Evolutionary conservation across 2,888 invertebrate genomes (phyloP), one percentile per base, ranked within the genome.

Genomic region (Catocala sponsa): DNA sequence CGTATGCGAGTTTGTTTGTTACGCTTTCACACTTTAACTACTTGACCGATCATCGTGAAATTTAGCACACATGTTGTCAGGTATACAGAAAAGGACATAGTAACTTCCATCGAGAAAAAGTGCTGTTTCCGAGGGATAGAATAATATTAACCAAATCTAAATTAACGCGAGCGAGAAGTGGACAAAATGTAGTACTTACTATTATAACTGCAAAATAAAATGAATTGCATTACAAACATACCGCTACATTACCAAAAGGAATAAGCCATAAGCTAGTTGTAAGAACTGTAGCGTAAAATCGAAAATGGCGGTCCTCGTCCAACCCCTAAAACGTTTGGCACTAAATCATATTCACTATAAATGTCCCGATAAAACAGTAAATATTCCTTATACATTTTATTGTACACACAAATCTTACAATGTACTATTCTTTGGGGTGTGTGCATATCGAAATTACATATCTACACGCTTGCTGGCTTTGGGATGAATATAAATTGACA

Each of bases 331-430:
- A 83, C 86, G 89, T 85, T 91, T 85, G 86, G 77, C 80, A 85
- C 85, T 92, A 92, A 91, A 92, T 92, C 92, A 92, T 82, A 87
- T 80, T 86, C 85, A 88, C 91, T 85, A 92, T 93, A 91, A 93
- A 92, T 87, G 87, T 89, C 86, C 76, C 83, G 85, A 90, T 91
- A 90, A 88, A 89, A 90, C 88, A 88, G 89, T 91, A 92, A 91
- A 91, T 91, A 89, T 90, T 88, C 86, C 83, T 83, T 87, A 82
- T 86, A 84, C 86, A 85, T 88, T 90, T 87, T 91, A 89, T 91
- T 89, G 85, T 84, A 78, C 80, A 81, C 85, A 87, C 86, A 88
- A 88, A 87, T 88, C 86, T 87, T 83, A 35, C 2, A 43, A 12
- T 38, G 10, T 48, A 52, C 48, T 5, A 65, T 67, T 63, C 68